phyloP scores from a whole-genome alignment of 2,113 vertebrate genomes.

The Gambusia affinis region DNA sequence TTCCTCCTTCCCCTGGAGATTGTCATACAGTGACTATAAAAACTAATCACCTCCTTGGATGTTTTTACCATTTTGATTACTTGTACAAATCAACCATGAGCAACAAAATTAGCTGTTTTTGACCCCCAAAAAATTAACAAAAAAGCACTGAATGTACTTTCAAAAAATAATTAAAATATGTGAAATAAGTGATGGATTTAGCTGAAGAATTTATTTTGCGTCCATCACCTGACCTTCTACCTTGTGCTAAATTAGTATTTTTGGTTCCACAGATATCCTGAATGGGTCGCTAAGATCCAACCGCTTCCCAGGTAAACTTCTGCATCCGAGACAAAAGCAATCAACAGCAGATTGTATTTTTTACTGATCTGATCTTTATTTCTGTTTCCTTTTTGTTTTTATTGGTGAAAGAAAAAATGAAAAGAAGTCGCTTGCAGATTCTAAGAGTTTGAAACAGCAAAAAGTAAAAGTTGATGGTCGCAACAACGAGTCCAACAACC shows the following conservation, averaged over 20 bases:
- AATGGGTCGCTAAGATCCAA: not conserved
- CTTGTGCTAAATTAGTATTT: not conserved
- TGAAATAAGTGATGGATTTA: too few relatives aligned
- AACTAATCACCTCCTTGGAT: too few relatives aligned
- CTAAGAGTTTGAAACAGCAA: not conserved
- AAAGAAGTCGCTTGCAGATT: not conserved
- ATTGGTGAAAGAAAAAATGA: not conserved
- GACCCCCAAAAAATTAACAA: too few relatives aligned
- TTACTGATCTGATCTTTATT: not conserved
- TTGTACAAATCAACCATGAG: too few relatives aligned
- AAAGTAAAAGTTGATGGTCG: not conserved
- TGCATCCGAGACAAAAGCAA: not conserved
- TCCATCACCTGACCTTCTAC: not conserved
- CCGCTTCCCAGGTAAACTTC: not conserved
- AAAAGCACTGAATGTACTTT: too few relatives aligned
- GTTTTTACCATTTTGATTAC: too few relatives aligned
- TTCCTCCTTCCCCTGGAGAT: too few relatives aligned
- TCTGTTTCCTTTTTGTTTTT: not conserved
- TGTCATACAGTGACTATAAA: too few relatives aligned
- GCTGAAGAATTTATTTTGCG: too few relatives aligned
- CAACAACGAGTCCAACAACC: not conserved
- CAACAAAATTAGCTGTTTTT: too few relatives aligned
- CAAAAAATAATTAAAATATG: too few relatives aligned
- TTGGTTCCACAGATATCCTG: not conserved
- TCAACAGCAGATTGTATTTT: not conserved